A percentile compares a stretch with the other conserved stretches of the same genome.
Evolutionary conservation across 2,797 vertebrate species (phyloP).

Genomic region (Smutsia gigantea): DNA sequence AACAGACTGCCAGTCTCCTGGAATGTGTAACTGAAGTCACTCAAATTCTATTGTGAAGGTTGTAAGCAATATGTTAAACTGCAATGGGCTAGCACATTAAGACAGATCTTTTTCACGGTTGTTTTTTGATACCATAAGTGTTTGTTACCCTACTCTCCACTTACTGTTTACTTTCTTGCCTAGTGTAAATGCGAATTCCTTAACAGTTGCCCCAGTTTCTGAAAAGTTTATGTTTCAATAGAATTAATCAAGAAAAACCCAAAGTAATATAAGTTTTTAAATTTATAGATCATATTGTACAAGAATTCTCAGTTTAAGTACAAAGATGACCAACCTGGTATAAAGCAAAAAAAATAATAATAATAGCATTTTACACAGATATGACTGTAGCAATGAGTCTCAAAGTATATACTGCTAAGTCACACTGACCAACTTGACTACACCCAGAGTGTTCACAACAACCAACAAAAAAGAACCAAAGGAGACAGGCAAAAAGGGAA

Average conservation of each 20-base stretch:
- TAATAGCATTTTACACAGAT: background rate
- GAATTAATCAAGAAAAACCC: constrained; percentile 78
- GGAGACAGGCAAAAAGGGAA: background rate
- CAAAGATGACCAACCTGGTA: constrained; percentile 36
- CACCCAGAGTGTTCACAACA: background rate
- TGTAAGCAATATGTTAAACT: constrained; percentile 93
- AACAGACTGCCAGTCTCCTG: constrained; percentile 91
- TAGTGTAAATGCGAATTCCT: constrained; percentile 87
- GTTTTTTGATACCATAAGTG: constrained; percentile 91
- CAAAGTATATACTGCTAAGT: background rate
- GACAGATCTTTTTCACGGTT: constrained; percentile 90
- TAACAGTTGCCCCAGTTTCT: constrained; percentile 85
- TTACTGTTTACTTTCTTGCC: constrained; percentile 90
- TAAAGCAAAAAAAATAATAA: constrained; percentile 28
- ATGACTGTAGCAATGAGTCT: background rate
- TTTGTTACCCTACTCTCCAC: constrained; percentile 91
- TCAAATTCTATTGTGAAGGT: constrained; percentile 89
- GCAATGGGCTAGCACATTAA: constrained; percentile 90
- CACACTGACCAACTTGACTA: constrained; percentile 26
- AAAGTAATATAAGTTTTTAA: constrained; percentile 65
- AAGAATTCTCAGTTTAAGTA: constrained; percentile 61
- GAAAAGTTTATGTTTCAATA: constrained; percentile 74
- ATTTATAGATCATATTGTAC: constrained; percentile 52
- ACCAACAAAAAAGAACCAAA: background rate
- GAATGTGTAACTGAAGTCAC: constrained; percentile 91